Percentiles rank a stretch among this genome's conserved stretches.
phyloP scores from a whole-genome alignment of 2,797 vertebrate genomes.

The Leucoraja ocellata region DNA sequence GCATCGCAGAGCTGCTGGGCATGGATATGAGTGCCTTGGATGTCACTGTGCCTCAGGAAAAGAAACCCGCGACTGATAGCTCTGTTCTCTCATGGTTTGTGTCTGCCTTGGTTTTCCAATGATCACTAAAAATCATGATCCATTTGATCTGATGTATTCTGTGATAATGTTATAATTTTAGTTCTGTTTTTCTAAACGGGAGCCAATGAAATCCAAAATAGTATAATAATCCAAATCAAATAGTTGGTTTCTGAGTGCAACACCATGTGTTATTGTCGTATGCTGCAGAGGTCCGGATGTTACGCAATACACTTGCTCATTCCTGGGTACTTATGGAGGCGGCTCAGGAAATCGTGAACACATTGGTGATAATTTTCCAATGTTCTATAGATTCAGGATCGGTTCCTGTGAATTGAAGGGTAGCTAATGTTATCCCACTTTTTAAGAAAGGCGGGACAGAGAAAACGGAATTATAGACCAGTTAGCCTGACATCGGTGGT shows the following conservation, averaged over 20 bases:
- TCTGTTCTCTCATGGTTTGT: constrained; percentile 76
- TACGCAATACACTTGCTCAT: background rate
- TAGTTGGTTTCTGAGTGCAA: background rate
- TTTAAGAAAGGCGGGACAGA: no score
- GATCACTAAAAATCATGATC: background rate
- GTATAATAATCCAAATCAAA: background rate
- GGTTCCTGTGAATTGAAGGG: no score
- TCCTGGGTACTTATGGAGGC: no score
- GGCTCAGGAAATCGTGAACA: no score
- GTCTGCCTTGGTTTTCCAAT: background rate
- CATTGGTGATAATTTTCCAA: no score
- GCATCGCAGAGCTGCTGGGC: constrained; percentile 82
- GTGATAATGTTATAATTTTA: background rate
- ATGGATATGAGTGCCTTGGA: constrained; percentile 85
- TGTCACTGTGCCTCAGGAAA: constrained; percentile 76
- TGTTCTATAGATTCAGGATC: no score
- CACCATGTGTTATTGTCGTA: background rate
- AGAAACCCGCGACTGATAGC: constrained; percentile 67
- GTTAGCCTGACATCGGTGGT: no score
- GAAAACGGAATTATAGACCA: no score
- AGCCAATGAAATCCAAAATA: background rate
- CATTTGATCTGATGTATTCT: background rate
- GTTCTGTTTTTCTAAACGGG: background rate
- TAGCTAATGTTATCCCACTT: no score
- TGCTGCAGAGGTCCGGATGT: background rate